Evolutionary conservation across 1,140 invertebrate species (phyloP), one percentile per base, ranked within the genome.

Genomic region (Pogonomyrmex californicus): DNA sequence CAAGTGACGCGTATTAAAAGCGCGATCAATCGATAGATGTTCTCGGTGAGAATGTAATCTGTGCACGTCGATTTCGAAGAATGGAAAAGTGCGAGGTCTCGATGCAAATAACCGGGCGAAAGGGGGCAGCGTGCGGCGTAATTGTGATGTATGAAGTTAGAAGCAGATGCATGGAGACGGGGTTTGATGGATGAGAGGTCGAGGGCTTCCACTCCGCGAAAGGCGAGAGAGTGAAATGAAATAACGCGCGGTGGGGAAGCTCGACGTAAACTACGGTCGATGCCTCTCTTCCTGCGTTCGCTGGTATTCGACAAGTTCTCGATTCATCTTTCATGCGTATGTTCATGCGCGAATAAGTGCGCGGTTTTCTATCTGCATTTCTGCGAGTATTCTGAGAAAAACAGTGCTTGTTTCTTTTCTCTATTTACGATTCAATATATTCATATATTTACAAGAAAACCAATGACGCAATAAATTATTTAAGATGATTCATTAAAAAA

Each of bases 101-200:
- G 85, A 78, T 70, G 88, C 68, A 79, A 90, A 90, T 81, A 87
- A 76, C 49, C 49, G 70, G 56, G 14, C 54, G 71, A 81, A 87
- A 63, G 70, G 81, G 33, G 86, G 44, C 79, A 87, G 58, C 38
- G 58, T 4, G 49, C 47, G 56, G 44, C 76, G 66, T 88, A 91
- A 90, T 91, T 88, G 90, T 91, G 87, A 88, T 88, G 83, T 91
- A 90, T 88, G 87, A 91, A 88, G 89, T 91, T 90, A 88, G 87
- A 87, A 83, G 87, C 87, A 90, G 89, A 88, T 87, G 83, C 77
- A 85, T 77, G 78, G 83, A 76, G 90, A 90, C 90, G 85, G 66
- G 78, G 60, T 87, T 90, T 91, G 90, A 91, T 91, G 90, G 85
- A 91, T 91, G 87, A 86, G 87, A 77, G 87, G 78, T 87, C 78